A percentile compares a stretch with the other conserved stretches of the same genome.
Evolutionary conservation across 1,140 invertebrate genomes (phyloP).

Genomic region (Subanguina moxae): DNA sequence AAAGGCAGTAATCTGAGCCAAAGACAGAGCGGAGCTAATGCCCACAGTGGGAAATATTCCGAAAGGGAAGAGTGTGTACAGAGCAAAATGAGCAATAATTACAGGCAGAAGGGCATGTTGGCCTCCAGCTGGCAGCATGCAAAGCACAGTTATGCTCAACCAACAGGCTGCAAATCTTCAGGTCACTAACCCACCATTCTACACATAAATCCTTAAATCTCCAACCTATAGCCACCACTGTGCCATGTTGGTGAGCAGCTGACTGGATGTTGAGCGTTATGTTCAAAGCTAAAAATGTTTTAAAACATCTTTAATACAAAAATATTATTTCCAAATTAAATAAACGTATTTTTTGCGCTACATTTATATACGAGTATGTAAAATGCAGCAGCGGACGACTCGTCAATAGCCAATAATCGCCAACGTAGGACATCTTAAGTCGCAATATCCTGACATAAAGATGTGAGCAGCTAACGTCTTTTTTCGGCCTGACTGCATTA

Average conservation of each 20-base stretch:
- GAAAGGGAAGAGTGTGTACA: slow-evolving; percentile 5
- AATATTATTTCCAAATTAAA: too few species aligned
- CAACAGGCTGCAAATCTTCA: neutral
- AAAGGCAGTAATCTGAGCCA: slow-evolving; percentile 10
- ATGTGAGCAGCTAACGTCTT: too few species aligned
- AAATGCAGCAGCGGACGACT: too few species aligned
- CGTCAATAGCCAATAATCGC: too few species aligned
- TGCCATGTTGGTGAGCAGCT: slow-evolving; percentile 5
- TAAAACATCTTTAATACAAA: too few species aligned
- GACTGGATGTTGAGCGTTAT: slow-evolving; percentile 3
- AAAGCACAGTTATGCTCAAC: neutral
- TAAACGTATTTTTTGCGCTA: too few species aligned
- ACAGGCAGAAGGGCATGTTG: slow-evolving; percentile 5
- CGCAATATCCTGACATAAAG: too few species aligned
- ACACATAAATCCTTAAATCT: too few species aligned
- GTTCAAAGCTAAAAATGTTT: slow-evolving; percentile 1
- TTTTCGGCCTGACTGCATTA: too few species aligned
- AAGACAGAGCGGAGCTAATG: neutral
- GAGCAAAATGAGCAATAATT: neutral
- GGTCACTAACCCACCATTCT: too few species aligned
- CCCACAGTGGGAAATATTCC: slow-evolving; percentile 5
- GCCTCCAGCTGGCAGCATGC: slow-evolving; percentile 1
- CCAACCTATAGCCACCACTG: neutral
- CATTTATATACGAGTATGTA: too few species aligned
- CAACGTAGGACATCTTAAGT: too few species aligned